Conservation (phyloP, 2,888 invertebrate genomes). For the Amblyteles armatorius region DNA sequence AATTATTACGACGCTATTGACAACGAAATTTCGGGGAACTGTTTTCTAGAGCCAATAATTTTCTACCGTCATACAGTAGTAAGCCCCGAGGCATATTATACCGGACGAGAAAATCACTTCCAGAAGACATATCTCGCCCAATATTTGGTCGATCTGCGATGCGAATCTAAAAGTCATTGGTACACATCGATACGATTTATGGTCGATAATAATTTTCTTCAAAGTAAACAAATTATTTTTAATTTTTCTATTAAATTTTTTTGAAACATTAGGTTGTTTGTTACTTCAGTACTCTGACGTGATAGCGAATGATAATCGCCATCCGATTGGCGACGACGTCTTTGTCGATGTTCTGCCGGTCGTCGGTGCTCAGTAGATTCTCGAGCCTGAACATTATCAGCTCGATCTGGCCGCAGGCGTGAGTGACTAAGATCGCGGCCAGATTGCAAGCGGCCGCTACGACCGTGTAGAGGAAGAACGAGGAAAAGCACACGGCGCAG, state of each 20-base stretch:
- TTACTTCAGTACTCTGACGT: conserved; percentile 75
- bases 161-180: conserved; percentile 72
- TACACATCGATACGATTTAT: no score
- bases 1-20: background rate
- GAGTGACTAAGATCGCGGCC: conserved; percentile 70
- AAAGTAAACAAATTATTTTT: no score
- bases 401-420: conserved; percentile 72
- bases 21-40: no score
- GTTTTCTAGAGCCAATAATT: background rate
- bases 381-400: conserved; percentile 67
- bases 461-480: conserved; percentile 63
- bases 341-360: background rate
- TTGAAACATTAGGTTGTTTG: background rate
- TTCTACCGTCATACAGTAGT: conserved; percentile 76
- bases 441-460: conserved; percentile 67
- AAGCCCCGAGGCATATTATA: conserved; percentile 79
- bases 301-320: conserved; percentile 72
- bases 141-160: conserved; percentile 71
- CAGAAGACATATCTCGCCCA: conserved; percentile 77
- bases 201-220: no score
- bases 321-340: conserved; percentile 51
- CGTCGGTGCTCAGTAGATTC: conserved; percentile 60
- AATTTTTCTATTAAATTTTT: no score
- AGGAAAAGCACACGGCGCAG: conserved; percentile 62
- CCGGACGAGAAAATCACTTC: conserved; percentile 78